Conservation (phyloP, 2,888 invertebrate genomes). For the Danaus chrysippus region DNA sequence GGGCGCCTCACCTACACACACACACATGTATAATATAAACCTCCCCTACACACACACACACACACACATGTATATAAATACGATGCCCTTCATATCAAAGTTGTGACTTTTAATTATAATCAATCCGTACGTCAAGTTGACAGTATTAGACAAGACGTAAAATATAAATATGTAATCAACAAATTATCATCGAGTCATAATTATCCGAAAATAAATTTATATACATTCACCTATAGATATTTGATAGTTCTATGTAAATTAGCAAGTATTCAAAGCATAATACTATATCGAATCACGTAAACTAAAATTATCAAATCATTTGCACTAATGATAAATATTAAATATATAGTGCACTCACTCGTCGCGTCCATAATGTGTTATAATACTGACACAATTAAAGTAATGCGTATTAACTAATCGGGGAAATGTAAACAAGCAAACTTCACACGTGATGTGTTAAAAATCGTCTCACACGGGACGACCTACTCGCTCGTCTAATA, state of each 20-base stretch:
- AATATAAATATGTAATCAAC: too few relatives aligned
- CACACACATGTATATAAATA: slow-evolving; percentile 18
- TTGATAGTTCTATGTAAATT: too few relatives aligned
- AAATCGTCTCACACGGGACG: slow-evolving; percentile 26
- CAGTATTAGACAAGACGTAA: too few relatives aligned
- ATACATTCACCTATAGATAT: too few relatives aligned
- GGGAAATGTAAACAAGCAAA: neutral
- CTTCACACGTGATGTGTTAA: neutral
- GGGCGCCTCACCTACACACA: slow-evolving; percentile 16
- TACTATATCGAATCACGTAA: too few relatives aligned
- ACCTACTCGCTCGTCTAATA: neutral
- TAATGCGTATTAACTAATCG: neutral
- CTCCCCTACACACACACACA: slow-evolving; percentile 13
- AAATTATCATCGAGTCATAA: too few relatives aligned
- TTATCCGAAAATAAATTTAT: too few relatives aligned
- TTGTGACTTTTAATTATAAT: neutral
- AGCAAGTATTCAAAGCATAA: too few relatives aligned
- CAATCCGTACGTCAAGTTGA: too few relatives aligned
- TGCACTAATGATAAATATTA: neutral
- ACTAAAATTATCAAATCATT: neutral
- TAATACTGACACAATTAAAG: neutral
- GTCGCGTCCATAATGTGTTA: neutral
- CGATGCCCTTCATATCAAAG: neutral
- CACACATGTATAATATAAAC: too few relatives aligned
- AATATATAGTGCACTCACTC: neutral